A percentile compares a stretch with the other conserved stretches of the same genome.
These are phyloP conservation scores for Megalonaias nervosa DNA, from an alignment of 1,140 invertebrate species.

Conservation along the genomic window DNA sequence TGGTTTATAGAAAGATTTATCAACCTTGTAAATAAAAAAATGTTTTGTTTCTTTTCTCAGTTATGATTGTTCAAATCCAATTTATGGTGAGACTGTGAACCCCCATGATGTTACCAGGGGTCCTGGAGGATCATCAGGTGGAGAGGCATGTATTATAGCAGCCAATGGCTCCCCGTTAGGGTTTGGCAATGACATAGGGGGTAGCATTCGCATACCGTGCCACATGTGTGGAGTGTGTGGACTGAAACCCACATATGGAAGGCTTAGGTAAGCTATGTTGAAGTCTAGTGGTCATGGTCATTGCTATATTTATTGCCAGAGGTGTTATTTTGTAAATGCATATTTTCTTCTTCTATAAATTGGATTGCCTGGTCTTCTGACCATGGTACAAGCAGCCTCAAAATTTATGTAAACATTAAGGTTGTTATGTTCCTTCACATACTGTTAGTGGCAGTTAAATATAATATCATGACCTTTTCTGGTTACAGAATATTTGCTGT, in stretches of 20 bases:
- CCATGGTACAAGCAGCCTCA: no score
- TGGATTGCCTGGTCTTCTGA: no score
- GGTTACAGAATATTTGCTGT: no score
- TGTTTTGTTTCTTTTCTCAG: conserved; percentile 13
- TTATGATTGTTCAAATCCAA: conserved; percentile 71
- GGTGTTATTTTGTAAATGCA: no score
- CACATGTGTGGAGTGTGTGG: conserved; percentile 68
- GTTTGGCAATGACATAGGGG: conserved; percentile 70
- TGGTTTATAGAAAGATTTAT: no score
- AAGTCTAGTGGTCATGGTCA: background rate
- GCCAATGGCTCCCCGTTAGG: conserved; percentile 69
- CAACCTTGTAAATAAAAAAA: no score
- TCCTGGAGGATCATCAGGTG: conserved; percentile 70
- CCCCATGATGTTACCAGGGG: conserved; percentile 58
- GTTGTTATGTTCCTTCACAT: no score
- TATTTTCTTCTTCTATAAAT: no score
- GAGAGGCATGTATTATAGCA: conserved; percentile 69
- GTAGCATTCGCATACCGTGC: conserved; percentile 71
- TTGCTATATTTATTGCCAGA: no score
- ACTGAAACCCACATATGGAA: conserved; percentile 69
- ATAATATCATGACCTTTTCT: no score
- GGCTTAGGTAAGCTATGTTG: conserved; percentile 62
- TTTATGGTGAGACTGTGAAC: conserved; percentile 72
- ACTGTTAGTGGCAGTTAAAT: no score
- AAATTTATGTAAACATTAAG: no score